Base-by-base conservation (phyloP, 2,797 vertebrate genomes). In the Poeciliopsis infans region DNA sequence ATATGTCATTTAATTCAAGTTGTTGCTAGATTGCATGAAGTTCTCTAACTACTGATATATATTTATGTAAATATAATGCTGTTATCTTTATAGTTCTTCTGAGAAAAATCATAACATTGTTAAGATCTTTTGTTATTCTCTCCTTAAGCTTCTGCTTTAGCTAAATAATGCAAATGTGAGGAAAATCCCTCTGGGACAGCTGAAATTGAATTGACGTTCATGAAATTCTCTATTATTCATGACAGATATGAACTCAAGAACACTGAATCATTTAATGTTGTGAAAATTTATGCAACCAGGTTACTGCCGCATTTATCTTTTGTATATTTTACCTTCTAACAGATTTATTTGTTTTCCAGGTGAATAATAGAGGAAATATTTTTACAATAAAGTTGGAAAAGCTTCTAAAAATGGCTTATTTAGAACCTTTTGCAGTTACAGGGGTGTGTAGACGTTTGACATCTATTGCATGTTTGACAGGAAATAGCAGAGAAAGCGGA, bases 401-500 rank as follows among this genome's bases (percentile, higher is more conserved):
- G 5, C 5, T 70, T 70, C 23, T 45, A 28, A 43, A 43, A 69
- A 15, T 25, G 39, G 12, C 15, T 43, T 7, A 15, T 43, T 43
- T 13, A 45, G 23, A 69, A 69, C 66, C 36, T n/a, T 41, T 69
- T 41, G 5, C 39, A n/a, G 25, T 45, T 13, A n/a, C 41, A 41
- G 68, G 13, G n/a, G 43, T n/a, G 68, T 46, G 68, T 2, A 8
- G n/a, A 71, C 25, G 28, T 46, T 28, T 71, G 13, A 53, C 23
- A 51, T 25, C 5, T 16, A 36, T 15, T 20, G 16, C 87, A 92
- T 89, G 93, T 93, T 92, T 88, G 81, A 92, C 92, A 87, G 86
- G 89, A 91, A 91, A 85, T 91, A 85, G 88, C 84, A 79, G 87
- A 83, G 81, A 89, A 90, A 91, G 84, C 81, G 81, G 76, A 80